Evolutionary conservation across 2,888 invertebrate genomes (phyloP).

Genomic region (Ellobium chinense): DNA sequence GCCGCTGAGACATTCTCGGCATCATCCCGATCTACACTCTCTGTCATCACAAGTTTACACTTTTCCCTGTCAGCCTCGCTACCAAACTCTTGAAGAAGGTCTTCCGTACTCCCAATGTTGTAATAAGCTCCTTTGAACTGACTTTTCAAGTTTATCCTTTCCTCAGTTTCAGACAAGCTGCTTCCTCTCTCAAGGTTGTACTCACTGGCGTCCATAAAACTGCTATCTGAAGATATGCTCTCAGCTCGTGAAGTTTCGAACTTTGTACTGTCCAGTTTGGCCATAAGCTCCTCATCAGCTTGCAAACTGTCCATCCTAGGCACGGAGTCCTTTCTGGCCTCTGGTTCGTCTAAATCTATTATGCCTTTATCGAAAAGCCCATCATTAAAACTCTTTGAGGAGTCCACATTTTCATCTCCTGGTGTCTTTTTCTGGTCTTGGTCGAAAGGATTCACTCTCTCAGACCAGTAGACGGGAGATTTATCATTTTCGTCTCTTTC

Average conservation of each 20-base stretch:
- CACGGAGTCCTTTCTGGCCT: not conserved
- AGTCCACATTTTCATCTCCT: not conserved
- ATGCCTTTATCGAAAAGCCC: not conserved
- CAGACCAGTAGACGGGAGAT: not conserved
- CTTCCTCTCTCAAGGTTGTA: slow-evolving; percentile 22
- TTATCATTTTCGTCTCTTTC: not conserved
- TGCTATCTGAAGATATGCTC: not conserved
- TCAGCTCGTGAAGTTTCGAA: not conserved
- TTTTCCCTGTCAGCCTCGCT: slow-evolving; percentile 9
- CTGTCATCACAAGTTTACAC: not conserved
- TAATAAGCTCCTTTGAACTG: slow-evolving; percentile 42
- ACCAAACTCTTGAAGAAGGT: slow-evolving; percentile 34
- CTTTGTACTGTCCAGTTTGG: not conserved
- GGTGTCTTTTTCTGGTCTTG: not conserved
- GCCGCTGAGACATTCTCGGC: not conserved
- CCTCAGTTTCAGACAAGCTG: slow-evolving; percentile 29
- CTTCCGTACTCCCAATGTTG: slow-evolving; percentile 45
- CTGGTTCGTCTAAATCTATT: not conserved
- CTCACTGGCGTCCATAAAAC: slow-evolving; percentile 4
- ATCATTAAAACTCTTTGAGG: not conserved
- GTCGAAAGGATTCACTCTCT: slow-evolving; percentile 8
- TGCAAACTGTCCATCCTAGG: not conserved
- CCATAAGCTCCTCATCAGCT: not conserved
- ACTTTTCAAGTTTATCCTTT: slow-evolving; percentile 26
- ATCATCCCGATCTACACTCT: slow-evolving; percentile 12